Conservation (phyloP, 1,140 invertebrate species). For the Pissodes strobi region DNA sequence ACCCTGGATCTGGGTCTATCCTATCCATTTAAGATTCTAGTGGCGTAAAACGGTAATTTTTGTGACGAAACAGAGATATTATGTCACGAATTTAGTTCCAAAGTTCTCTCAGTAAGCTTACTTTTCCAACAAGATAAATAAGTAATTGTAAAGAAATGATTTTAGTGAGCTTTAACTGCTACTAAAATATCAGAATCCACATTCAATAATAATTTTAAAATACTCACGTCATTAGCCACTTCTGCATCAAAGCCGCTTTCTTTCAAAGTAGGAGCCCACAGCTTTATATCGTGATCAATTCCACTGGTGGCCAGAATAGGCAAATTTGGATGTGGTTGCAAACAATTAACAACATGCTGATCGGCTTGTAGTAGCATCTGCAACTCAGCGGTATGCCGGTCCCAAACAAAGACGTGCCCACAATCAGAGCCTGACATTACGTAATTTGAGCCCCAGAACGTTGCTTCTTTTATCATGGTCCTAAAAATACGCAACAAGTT, state of each 20-base stretch:
- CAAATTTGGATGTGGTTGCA: constrained; percentile 82
- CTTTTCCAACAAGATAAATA: no score
- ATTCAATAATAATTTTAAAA: no score
- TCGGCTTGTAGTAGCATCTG: constrained; percentile 84
- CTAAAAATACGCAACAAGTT: constrained; percentile 57
- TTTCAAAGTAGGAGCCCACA: constrained; percentile 75
- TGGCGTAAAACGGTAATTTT: no score
- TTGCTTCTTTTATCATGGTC: constrained; percentile 89
- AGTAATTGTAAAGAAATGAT: no score
- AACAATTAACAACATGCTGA: constrained; percentile 84
- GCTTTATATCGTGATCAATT: constrained; percentile 88
- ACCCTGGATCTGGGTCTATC: no score
- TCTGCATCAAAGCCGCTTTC: constrained; percentile 68
- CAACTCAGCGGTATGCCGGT: constrained; percentile 66
- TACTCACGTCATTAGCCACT: constrained; percentile 71
- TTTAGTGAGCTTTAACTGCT: no score
- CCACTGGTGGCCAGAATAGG: constrained; percentile 85
- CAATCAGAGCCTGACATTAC: constrained; percentile 88
- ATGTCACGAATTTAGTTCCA: no score
- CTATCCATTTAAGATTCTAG: no score
- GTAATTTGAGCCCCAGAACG: constrained; percentile 84
- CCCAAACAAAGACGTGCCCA: constrained; percentile 77
- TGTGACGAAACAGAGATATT: no score
- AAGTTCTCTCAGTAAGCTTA: no score
- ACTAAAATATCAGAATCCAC: no score